Base-by-base conservation (phyloP, 2,888 invertebrate species). In the Dynastes maya region DNA sequence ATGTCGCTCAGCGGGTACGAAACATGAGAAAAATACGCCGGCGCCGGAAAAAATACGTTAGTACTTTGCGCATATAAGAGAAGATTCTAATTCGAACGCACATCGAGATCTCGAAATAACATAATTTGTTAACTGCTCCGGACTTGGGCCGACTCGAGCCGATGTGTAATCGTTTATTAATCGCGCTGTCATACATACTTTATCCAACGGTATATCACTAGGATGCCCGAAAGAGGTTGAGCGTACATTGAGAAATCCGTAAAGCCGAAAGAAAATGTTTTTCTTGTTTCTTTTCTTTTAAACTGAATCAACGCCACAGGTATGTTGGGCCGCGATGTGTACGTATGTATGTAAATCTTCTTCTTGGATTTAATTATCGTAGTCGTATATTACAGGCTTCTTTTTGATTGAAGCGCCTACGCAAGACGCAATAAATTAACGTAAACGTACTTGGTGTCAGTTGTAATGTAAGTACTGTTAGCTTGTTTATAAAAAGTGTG, bases 151-250 rank as follows among this genome's bases (percentile, higher is more conserved):
- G 51, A 72, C 40, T 72, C 40, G 8, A 16, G 37, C 9, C 72
- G 72, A 72, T 58, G 72, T 58, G 58, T 72, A 72, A 61, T 72
- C 58, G 72, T 22, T 72, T 72, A 72, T 72, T 72, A 72, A 72
- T 72, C 58, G 72, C 22, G 72, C 58, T 72, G 72, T 72, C 72
- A 40, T 61, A 72, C 11, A 40, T 37, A 58, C 72, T 72, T 72
- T 72, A 72, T 58, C 55, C 58, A 40, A 72, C 72, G 58, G 72
- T 72, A 72, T 58, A 58, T 72, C 58, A 72, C 29, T 11, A 1
- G 49, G 22, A 68, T 29, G 27, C 32, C 27, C 11, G 55, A 58
- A 70, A 13, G 32, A 13, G 32, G 13, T 55, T 51, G n/a, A 64
- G 5, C 32, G 45, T 51, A 58, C 37, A 72, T 72, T 72, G 72